Percentiles rank a stretch among this genome's conserved stretches.
Evolutionary conservation across 2,888 invertebrate species (phyloP).

Genomic region (Tetranychus truncatus): DNA sequence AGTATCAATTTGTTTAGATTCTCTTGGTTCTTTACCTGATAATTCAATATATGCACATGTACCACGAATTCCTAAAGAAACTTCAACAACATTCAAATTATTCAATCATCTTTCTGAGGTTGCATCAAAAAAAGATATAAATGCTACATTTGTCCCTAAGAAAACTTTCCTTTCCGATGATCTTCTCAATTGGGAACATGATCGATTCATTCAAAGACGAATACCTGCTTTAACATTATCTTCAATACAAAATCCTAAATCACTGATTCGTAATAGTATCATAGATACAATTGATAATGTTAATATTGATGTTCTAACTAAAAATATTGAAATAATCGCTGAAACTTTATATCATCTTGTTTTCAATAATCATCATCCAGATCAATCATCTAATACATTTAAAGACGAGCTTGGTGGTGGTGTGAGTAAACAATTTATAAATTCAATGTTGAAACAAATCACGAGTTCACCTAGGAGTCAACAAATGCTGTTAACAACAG

Average conservation of each 20-base stretch:
- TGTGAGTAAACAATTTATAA: constrained; percentile 51
- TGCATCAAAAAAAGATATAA: constrained; percentile 30
- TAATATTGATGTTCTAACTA: constrained; percentile 41
- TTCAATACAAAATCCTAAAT: constrained; percentile 39
- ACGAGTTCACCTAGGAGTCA: constrained; percentile 55
- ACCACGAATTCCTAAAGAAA: constrained; percentile 80
- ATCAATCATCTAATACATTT: constrained; percentile 11
- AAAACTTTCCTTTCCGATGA: constrained; percentile 91
- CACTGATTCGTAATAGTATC: constrained; percentile 32
- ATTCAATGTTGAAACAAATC: constrained; percentile 55
- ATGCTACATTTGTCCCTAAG: constrained; percentile 60
- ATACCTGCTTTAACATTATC: constrained; percentile 82
- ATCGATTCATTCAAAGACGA: constrained; percentile 75
- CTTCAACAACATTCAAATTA: constrained; percentile 46
- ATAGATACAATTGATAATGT: constrained; percentile 39
- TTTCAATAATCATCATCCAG: constrained; percentile 32
- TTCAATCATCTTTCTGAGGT: constrained; percentile 30
- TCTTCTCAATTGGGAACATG: constrained; percentile 86
- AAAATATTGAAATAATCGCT: constrained; percentile 54
- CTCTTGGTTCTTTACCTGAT: constrained; percentile 35
- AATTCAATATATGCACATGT: constrained; percentile 62
- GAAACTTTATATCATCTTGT: constrained; percentile 52
- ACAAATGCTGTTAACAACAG: constrained; percentile 40
- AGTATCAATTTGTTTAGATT: constrained; percentile 72
- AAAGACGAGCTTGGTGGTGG: constrained; percentile 48